phyloP scores from a whole-genome alignment of 1,140 invertebrate genomes.

The Halesus radiatus region DNA sequence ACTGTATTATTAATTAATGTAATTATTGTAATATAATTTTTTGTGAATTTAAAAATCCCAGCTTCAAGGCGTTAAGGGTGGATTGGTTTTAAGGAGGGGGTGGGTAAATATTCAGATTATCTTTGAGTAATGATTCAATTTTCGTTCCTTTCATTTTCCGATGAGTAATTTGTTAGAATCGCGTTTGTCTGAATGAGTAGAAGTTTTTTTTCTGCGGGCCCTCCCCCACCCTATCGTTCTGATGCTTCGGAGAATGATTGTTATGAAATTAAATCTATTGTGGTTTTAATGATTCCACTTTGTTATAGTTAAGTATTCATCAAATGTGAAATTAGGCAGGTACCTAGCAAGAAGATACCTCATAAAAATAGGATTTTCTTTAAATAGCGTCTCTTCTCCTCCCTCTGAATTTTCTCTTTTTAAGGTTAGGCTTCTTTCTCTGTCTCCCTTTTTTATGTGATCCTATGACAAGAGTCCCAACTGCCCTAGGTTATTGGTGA shows the following conservation, averaged over 20 bases:
- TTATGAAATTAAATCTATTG: constrained; percentile 20
- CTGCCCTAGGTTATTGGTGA: no score
- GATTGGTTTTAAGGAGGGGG: constrained; percentile 44
- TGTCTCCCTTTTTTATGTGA: no score
- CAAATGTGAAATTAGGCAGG: no score
- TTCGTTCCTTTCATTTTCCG: constrained; percentile 56
- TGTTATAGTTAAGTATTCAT: no score
- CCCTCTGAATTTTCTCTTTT: no score
- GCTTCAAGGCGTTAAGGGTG: constrained; percentile 32
- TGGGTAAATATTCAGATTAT: constrained; percentile 56
- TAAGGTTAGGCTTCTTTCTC: no score
- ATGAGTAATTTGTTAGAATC: constrained; percentile 50
- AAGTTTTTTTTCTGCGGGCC: background rate
- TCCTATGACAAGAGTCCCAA: no score
- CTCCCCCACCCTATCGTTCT: background rate
- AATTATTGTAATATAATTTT: background rate
- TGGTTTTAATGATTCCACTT: background rate
- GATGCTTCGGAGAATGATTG: background rate
- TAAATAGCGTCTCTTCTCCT: no score
- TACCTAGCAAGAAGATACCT: no score
- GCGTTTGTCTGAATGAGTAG: constrained; percentile 17
- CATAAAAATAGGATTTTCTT: no score
- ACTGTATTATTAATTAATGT: no score
- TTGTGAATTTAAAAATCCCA: background rate
- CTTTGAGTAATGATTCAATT: constrained; percentile 58